Evolutionary conservation across 2,797 vertebrate genomes (phyloP).

Genomic region (Leuciscus waleckii): DNA sequence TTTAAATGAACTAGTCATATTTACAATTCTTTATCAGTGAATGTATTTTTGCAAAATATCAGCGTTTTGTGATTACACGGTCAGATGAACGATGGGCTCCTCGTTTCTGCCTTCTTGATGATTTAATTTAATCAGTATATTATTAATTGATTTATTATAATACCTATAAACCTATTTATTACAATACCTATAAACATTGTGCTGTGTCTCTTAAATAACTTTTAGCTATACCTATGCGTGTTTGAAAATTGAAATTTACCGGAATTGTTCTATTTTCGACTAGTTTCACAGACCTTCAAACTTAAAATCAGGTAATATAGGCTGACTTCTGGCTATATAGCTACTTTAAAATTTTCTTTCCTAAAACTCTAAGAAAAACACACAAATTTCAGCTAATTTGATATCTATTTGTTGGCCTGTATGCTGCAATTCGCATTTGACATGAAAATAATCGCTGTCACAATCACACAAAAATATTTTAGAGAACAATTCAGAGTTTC

Average conservation of each 20-base stretch:
- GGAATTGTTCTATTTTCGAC: no score
- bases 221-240: background rate
- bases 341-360: background rate
- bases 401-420: background rate
- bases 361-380: background rate
- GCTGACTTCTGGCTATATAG: background rate
- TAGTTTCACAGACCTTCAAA: background rate
- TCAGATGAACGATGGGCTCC: background rate
- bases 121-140: background rate
- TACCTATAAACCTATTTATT: background rate
- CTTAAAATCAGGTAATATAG: background rate
- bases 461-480: background rate
- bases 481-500: background rate
- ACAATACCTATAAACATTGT: background rate
- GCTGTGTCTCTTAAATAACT: background rate
- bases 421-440: background rate
- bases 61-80: background rate
- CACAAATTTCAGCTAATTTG: background rate
- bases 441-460: background rate
- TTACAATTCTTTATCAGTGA: background rate
- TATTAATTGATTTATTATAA: background rate
- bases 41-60: background rate
- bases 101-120: background rate
- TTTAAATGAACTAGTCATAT: background rate
- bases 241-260: background rate